phyloP scores from a whole-genome alignment of 2,113 vertebrate genomes.

The Struthio camelus region DNA sequence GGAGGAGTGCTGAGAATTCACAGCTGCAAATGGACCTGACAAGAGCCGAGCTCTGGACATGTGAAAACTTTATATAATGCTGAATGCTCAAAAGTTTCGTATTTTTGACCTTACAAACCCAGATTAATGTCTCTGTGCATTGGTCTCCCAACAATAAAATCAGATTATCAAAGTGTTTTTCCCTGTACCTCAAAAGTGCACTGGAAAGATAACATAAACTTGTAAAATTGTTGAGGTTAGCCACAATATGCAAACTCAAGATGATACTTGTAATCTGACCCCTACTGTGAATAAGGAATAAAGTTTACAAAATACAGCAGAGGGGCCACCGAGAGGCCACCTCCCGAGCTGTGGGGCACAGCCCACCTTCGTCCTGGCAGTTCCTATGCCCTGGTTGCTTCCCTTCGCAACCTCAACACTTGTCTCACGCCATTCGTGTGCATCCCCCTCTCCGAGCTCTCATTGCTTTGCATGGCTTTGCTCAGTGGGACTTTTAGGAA shows the following conservation, averaged over 20 bases:
- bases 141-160: not conserved
- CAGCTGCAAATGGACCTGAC: not conserved
- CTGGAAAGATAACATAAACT: not conserved
- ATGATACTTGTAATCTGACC: not conserved
- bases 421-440: not conserved
- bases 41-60: not conserved
- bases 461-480: not conserved
- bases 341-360: not conserved
- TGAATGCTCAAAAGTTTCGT: not conserved
- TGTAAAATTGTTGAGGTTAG: not conserved
- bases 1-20: not conserved
- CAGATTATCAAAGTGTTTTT: not conserved
- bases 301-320: not conserved
- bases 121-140: not conserved
- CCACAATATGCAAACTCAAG: not conserved
- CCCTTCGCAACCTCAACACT: fast-evolving
- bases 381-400: not conserved
- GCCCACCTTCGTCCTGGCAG: not conserved
- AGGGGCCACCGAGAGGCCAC: not conserved
- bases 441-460: not conserved
- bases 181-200: not conserved
- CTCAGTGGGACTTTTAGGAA: not conserved
- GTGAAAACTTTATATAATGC: not conserved
- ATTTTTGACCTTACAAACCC: not conserved
- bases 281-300: not conserved